Evolutionary conservation across 2,797 vertebrate species (phyloP).

Genomic region (Betta splendens): DNA sequence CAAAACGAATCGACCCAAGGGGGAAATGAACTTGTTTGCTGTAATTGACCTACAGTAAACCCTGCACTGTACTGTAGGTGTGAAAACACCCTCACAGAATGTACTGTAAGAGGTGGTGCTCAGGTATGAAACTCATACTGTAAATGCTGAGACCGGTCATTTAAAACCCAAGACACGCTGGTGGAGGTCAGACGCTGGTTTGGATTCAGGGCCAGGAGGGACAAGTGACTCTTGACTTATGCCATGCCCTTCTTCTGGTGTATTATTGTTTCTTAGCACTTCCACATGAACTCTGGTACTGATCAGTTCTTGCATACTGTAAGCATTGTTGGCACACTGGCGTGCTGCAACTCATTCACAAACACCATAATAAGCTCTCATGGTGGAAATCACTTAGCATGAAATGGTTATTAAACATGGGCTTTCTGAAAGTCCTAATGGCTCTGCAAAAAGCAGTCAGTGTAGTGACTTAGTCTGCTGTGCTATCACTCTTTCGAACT

Average conservation of each 20-base stretch:
- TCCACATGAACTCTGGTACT: not conserved
- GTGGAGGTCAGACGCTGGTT: not conserved
- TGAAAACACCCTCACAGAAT: no score
- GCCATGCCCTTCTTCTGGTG: not conserved
- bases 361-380: not conserved
- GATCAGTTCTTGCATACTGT: not conserved
- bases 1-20: no score
- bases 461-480: not conserved
- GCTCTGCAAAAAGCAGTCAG: not conserved
- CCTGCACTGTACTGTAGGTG: no score
- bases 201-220: not conserved
- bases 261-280: not conserved
- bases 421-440: not conserved
- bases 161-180: not conserved
- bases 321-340: not conserved
- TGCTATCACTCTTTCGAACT: not conserved
- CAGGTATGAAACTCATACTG: not conserved
- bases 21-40: no score
- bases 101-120: conserved; percentile 6
- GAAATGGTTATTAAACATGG: not conserved
- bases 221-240: not conserved
- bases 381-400: not conserved
- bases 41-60: no score
- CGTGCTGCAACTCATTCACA: not conserved
- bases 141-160: not conserved